Conservation (phyloP, 2,797 vertebrate genomes). For the Eidolon dupreanum region DNA sequence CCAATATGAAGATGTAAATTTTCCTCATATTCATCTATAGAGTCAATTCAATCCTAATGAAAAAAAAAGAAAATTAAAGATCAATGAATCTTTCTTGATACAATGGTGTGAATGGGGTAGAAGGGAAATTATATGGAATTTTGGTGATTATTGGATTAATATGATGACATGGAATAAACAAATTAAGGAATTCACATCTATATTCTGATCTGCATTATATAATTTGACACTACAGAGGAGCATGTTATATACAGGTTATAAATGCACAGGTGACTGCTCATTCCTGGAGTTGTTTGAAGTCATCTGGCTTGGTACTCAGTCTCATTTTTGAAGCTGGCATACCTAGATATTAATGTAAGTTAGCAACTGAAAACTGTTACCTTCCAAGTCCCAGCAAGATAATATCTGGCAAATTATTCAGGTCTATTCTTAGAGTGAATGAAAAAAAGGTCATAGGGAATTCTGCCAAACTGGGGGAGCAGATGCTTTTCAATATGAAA, state of each 20-base stretch:
- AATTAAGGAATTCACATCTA: background rate
- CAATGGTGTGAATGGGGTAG: background rate
- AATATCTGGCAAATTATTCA: slow-evolving; percentile 56
- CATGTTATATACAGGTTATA: background rate
- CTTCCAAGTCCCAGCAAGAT: slow-evolving; percentile 57
- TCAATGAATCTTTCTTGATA: background rate
- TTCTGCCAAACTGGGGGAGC: background rate
- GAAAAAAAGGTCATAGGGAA: slow-evolving; percentile 37
- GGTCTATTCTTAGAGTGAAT: slow-evolving; percentile 52
- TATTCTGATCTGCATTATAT: background rate
- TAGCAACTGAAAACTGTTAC: slow-evolving; percentile 56
- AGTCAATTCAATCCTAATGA: no score
- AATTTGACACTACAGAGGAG: background rate
- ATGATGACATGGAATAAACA: background rate
- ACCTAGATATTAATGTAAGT: slow-evolving; percentile 57
- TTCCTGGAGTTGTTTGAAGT: slow-evolving; percentile 56
- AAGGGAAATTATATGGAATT: background rate
- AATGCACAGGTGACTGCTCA: background rate
- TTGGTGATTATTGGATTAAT: background rate
- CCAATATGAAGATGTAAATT: no score
- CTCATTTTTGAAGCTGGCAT: slow-evolving; percentile 53
- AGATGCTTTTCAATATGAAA: background rate
- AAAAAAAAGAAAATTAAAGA: no score
- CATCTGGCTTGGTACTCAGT: background rate
- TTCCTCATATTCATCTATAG: no score